phyloP scores from a whole-genome alignment of 2,113 vertebrate genomes.

The Phalacrocorax carbo region DNA sequence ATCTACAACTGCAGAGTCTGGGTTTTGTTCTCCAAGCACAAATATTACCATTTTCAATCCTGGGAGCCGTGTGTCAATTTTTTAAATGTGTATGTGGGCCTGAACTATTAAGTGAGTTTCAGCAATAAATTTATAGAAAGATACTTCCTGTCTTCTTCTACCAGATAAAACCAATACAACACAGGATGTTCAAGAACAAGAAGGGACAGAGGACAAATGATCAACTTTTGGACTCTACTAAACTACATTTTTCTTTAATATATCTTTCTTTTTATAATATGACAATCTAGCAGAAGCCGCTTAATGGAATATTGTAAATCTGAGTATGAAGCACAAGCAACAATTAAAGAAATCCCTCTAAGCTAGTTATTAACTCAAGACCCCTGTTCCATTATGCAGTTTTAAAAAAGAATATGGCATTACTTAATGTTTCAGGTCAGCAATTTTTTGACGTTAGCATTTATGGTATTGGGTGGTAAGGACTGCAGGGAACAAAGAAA shows the following conservation, averaged over 20 bases:
- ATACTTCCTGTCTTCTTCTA: not conserved
- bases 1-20: not conserved
- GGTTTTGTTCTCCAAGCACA: not conserved
- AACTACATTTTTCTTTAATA: not conserved
- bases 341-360: not conserved
- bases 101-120: not conserved
- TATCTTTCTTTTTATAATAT: not conserved
- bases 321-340: not conserved
- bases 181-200: not conserved
- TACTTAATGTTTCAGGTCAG: not conserved
- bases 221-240: not conserved
- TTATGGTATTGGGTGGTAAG: not conserved
- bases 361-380: not conserved
- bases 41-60: not conserved
- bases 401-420: not conserved
- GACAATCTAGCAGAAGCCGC: not conserved
- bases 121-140: not conserved
- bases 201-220: not conserved
- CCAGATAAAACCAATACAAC: not conserved
- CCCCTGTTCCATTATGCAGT: not conserved
- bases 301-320: not conserved
- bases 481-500: not conserved
- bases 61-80: not conserved
- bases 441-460: not conserved
- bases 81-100: not conserved